Base-by-base conservation (phyloP, 35 echinoderm and acorn worm species). In the Hemicentrotus pulcherrimus region DNA sequence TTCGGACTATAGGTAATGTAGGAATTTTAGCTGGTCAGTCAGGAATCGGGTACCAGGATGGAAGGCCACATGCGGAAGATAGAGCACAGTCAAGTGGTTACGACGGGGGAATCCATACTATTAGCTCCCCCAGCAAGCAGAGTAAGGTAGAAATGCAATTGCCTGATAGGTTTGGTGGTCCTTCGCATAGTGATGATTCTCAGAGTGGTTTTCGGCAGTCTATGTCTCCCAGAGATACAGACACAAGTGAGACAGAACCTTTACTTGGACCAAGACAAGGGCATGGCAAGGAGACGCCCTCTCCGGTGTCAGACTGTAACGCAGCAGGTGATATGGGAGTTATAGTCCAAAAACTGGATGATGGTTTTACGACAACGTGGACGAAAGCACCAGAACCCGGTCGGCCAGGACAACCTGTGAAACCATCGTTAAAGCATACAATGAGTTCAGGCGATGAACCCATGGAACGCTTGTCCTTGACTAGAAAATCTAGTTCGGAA, bases 351-450 rank as follows among this genome's bases (percentile, higher is more conserved):
- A 95, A 96, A 94, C 59, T 98, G 2, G 97, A 98, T 47, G 96
- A 98, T 91, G 97, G 97, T 14, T 98, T 98, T 59, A 98, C 97
- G 2, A 96, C 97, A 10, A 96, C 97, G 28, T 98, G 97, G 97
- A 98, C 97, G 9, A 98, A 98, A 94, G 97, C 89, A n/a, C 95
- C 95, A 16, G 86, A 88, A 71, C 31, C 86, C 12, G 45, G 65
- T 52, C 18, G 33, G 12, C 65, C 50, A 48, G 96, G 94, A 2
- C 89, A 47, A 91, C 48, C 86, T 5, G 94, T 95, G 22, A 96
- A 96, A 92, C 94, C 96, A 0, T 94, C 88, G 7, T 86, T 96
- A 28, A 96, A 96, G 59, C 86, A 94, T 12, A 87, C 94, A 12
- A 86, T 88, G 19, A 96, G 88, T 94, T 96, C 96, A 47, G 94